Percentiles rank a stretch among this genome's conserved stretches.
Conservation (phyloP, 2,797 vertebrate genomes). For the Percopsis omiscomaycus region DNA sequence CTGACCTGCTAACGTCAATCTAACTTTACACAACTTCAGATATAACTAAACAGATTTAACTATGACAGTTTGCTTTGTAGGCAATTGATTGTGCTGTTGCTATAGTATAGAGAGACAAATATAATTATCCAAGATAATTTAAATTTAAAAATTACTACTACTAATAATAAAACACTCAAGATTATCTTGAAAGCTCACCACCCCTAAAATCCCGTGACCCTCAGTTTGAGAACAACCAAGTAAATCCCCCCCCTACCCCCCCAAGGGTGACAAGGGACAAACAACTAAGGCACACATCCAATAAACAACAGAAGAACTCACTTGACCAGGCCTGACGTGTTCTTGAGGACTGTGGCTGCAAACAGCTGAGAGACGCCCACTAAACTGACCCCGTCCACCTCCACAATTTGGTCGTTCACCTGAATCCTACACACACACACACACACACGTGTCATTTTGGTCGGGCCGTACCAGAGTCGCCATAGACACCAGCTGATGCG, state of each 20-base stretch:
- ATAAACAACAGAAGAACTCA: conserved; percentile 51
- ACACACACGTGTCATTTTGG: not conserved
- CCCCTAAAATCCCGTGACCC: no score
- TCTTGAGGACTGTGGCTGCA: conserved; percentile 90
- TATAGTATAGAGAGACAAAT: no score
- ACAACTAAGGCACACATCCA: no score
- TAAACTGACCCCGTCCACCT: conserved; percentile 88
- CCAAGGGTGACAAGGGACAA: not conserved
- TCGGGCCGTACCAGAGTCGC: not conserved
- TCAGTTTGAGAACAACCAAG: no score
- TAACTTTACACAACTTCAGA: conserved; percentile 46
- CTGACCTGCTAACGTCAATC: conserved; percentile 1
- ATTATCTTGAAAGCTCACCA: no score
- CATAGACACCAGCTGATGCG: not conserved
- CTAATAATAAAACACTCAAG: no score
- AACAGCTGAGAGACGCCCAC: conserved; percentile 92
- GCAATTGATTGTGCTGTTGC: no score
- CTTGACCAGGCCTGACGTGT: conserved; percentile 88
- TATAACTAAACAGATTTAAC: not conserved
- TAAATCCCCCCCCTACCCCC: no score
- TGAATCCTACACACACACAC: conserved; percentile 75
- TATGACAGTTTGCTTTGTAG: conserved; percentile 1
- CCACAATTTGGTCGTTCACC: conserved; percentile 93
- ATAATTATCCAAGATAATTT: no score
- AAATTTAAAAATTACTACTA: no score